These are phyloP conservation scores for Rhaphigaster nebulosa DNA, from an alignment of 2,888 invertebrate genomes.

Conservation along the genomic window DNA sequence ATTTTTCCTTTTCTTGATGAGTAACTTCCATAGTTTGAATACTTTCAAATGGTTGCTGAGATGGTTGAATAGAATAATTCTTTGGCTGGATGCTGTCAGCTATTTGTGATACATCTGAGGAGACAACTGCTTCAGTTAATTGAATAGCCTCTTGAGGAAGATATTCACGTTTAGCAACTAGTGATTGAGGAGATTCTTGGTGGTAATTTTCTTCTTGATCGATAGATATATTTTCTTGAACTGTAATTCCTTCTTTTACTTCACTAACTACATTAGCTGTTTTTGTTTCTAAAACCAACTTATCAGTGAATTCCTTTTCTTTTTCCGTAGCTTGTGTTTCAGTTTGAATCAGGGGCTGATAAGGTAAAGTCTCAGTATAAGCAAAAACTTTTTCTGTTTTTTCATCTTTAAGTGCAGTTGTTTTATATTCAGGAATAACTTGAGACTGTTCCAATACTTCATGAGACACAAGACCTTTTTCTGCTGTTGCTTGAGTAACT, in stretches of 20 bases:
- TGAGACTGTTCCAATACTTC: slow-evolving; percentile 69
- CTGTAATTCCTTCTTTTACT: slow-evolving; percentile 66
- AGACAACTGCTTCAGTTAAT: slow-evolving; percentile 67
- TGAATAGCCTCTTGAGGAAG: slow-evolving; percentile 70
- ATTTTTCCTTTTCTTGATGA: slow-evolving; percentile 68
- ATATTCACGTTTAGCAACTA: slow-evolving; percentile 67
- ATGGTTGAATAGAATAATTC: slow-evolving; percentile 68
- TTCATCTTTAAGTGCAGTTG: slow-evolving; percentile 64
- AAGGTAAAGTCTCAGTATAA: slow-evolving; percentile 68
- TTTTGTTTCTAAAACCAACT: slow-evolving; percentile 65
- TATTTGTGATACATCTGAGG: slow-evolving; percentile 64
- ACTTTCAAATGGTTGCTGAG: slow-evolving; percentile 68
- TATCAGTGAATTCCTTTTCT: slow-evolving; percentile 69
- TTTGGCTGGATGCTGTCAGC: slow-evolving; percentile 64
- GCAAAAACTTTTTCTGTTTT: slow-evolving; percentile 65
- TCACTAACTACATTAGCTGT: slow-evolving; percentile 66
- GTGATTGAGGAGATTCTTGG: slow-evolving; percentile 64
- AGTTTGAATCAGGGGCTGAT: slow-evolving; percentile 71
- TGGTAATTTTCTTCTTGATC: slow-evolving; percentile 66
- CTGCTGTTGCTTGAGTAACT: slow-evolving; percentile 67
- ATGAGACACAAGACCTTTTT: slow-evolving; percentile 66
- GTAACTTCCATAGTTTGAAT: slow-evolving; percentile 69
- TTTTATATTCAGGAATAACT: slow-evolving; percentile 67
- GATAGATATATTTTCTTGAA: slow-evolving; percentile 66
- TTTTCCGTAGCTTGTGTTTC: slow-evolving; percentile 72